Evolutionary conservation across 2,113 vertebrate genomes (phyloP).

Genomic region (Campylorhamphus procurvoides): DNA sequence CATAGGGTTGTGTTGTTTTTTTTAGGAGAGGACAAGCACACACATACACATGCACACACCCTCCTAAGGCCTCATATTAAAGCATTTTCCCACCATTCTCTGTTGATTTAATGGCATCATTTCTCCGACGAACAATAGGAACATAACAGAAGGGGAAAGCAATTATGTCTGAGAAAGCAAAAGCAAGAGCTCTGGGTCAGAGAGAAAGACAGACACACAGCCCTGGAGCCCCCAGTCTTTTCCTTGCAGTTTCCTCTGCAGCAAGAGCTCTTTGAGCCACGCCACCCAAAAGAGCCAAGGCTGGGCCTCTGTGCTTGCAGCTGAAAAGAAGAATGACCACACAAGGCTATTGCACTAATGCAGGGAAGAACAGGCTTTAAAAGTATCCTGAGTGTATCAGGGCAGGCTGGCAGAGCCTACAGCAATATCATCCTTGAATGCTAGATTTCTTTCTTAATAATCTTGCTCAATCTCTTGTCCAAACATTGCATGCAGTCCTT

Average conservation of each 20-base stretch:
- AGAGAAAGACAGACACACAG: neutral
- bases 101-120: constrained; percentile 55
- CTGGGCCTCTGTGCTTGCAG: neutral
- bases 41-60: neutral
- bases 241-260: neutral
- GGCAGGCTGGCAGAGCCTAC: neutral
- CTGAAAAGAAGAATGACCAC: neutral
- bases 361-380: neutral
- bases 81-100: constrained; percentile 59
- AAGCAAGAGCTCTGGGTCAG: constrained; percentile 3
- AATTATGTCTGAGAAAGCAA: constrained; percentile 46
- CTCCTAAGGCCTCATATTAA: constrained; percentile 40
- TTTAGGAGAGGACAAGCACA: neutral
- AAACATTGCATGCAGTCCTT: neutral
- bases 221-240: neutral
- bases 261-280: rapidly evolving
- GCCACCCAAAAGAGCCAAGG: rapidly evolving
- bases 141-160: constrained; percentile 28
- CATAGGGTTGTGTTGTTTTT: neutral
- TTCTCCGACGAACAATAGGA: constrained; percentile 30
- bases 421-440: neutral
- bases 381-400: neutral
- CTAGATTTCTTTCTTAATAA: neutral
- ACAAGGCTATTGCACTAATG: neutral
- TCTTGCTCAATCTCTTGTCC: neutral